phyloP scores from a whole-genome alignment of 1,140 invertebrate species.

The Ditylenchus dipsaci region DNA sequence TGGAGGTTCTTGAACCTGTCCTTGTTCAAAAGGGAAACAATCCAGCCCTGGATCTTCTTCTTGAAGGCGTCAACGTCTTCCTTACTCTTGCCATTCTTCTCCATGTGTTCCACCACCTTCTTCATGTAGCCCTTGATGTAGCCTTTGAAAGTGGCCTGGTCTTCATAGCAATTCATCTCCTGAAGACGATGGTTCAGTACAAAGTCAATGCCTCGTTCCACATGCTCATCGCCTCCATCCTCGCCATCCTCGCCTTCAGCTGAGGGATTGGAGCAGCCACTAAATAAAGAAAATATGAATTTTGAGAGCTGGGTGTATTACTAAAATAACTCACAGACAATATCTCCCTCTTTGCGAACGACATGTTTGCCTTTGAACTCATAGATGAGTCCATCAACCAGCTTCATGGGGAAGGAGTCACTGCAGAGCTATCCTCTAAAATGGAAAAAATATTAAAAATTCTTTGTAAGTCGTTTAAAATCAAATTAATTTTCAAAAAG shows the following conservation, averaged over 20 bases:
- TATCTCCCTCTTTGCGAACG: constrained; percentile 71
- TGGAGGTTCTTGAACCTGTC: constrained; percentile 79
- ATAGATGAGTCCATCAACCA: constrained; percentile 83
- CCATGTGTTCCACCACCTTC: constrained; percentile 61
- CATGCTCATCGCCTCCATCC: constrained; percentile 73
- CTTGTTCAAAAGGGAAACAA: constrained; percentile 50
- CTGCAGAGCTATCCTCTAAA: constrained; percentile 86
- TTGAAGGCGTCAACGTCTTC: constrained; percentile 88
- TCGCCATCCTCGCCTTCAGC: constrained; percentile 74
- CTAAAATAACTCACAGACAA: constrained; percentile 60
- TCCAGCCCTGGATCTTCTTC: constrained; percentile 80
- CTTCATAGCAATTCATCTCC: constrained; percentile 71
- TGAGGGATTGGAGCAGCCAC: constrained; percentile 81
- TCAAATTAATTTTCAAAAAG: too few species aligned
- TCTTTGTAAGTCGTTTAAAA: too few species aligned
- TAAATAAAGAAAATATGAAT: neutral
- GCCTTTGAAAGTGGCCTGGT: constrained; percentile 70
- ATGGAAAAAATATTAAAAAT: neutral
- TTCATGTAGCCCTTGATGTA: constrained; percentile 97
- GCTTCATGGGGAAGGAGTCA: constrained; percentile 88
- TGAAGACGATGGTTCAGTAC: constrained; percentile 82
- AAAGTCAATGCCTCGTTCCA: constrained; percentile 74
- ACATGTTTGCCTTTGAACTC: constrained; percentile 86
- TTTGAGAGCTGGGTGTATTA: neutral
- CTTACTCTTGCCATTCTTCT: constrained; percentile 79